Percentiles rank a stretch among this genome's conserved stretches.
These are phyloP conservation scores for Electrophaes corylata DNA, from an alignment of 2,888 invertebrate species.

Conservation along the genomic window DNA sequence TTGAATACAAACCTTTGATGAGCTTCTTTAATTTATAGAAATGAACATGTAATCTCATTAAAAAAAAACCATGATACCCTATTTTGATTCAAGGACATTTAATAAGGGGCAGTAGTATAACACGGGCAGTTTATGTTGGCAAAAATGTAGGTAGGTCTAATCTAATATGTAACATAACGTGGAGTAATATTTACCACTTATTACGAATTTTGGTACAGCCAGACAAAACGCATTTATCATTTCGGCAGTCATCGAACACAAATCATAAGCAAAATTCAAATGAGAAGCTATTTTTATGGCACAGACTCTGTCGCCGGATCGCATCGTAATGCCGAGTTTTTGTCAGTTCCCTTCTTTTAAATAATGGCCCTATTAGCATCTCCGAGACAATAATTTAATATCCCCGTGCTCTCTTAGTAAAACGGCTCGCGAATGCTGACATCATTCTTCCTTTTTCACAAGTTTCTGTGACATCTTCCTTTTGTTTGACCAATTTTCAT, in stretches of 20 bases:
- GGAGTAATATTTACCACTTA: background rate
- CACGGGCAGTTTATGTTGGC: too few relatives aligned
- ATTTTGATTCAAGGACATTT: too few relatives aligned
- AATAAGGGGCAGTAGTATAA: too few relatives aligned
- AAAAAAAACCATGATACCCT: too few relatives aligned
- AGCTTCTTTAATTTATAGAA: background rate
- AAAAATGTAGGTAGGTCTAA: too few relatives aligned
- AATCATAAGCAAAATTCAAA: slow-evolving; percentile 33
- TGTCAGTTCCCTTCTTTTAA: slow-evolving; percentile 59
- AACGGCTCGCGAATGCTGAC: slow-evolving; percentile 54
- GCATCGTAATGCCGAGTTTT: slow-evolving; percentile 48
- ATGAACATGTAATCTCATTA: background rate
- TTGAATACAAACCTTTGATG: slow-evolving; percentile 37
- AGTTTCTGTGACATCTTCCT: slow-evolving; percentile 38
- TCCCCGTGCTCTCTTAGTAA: slow-evolving; percentile 50
- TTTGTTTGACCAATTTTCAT: slow-evolving; percentile 38
- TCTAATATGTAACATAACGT: background rate
- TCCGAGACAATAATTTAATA: slow-evolving; percentile 71
- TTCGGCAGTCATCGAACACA: slow-evolving; percentile 30
- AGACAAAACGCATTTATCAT: slow-evolving; percentile 22
- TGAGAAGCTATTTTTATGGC: slow-evolving; percentile 29
- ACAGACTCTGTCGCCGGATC: slow-evolving; percentile 26
- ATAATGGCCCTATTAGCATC: slow-evolving; percentile 74
- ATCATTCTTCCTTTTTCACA: slow-evolving; percentile 50
- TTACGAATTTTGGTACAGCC: slow-evolving; percentile 12